Conservation (phyloP, 2,113 vertebrate genomes). For the Procapra przewalskii region DNA sequence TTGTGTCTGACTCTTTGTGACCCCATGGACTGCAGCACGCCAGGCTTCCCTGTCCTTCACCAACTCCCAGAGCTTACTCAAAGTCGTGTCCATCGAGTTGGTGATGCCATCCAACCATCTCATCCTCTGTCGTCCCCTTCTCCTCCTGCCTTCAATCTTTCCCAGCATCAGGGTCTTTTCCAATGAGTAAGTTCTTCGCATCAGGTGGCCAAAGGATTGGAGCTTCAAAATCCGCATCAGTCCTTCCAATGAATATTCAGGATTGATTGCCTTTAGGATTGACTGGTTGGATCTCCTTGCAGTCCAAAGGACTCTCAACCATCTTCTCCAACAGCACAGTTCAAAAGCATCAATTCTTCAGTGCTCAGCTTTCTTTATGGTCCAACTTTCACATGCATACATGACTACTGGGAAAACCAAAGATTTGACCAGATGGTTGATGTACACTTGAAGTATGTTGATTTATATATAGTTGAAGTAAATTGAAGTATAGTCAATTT, state of each 20-base stretch:
- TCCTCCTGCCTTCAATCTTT: neutral
- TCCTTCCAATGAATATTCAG: neutral
- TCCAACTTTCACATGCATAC: neutral
- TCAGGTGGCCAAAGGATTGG: neutral
- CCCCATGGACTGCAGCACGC: neutral
- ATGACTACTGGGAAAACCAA: neutral
- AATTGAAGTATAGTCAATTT: neutral
- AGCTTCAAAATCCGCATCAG: neutral
- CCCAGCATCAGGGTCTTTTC: neutral
- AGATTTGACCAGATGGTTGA: neutral
- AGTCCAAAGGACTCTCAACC: neutral
- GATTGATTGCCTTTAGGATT: neutral
- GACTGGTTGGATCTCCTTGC: neutral
- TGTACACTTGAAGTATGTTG: neutral
- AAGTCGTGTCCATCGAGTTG: rapidly evolving
- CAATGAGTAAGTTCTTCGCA: neutral
- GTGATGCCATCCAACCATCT: neutral
- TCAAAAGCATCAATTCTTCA: neutral
- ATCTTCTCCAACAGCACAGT: neutral
- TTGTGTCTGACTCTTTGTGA: neutral
- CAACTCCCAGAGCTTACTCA: neutral
- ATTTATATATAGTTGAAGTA: neutral
- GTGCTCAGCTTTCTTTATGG: neutral
- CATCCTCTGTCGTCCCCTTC: neutral
- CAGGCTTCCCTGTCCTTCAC: neutral